Percentiles rank a stretch among this genome's conserved stretches.
These are phyloP conservation scores for Oscarella lobularis DNA, from an alignment of 37 sponge, comb jelly and placozoan genomes.

Conservation along the genomic window DNA sequence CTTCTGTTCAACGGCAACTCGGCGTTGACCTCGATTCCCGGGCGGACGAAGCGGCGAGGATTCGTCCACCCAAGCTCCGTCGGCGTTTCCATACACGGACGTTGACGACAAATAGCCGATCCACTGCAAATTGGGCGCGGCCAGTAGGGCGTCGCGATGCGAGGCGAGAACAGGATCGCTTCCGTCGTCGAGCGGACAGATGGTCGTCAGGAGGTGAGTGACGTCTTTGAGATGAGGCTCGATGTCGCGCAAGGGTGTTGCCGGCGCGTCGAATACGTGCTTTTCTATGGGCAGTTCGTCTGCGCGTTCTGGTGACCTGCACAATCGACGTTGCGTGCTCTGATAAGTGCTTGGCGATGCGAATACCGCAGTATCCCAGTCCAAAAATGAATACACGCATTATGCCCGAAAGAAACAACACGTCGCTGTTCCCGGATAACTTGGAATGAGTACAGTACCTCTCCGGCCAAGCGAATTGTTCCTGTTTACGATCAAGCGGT, in stretches of 20 bases:
- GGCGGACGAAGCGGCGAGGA: background rate
- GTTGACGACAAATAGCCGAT: background rate
- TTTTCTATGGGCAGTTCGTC: background rate
- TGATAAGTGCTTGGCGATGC: too few species aligned
- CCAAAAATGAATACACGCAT: too few species aligned
- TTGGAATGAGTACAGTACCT: too few species aligned
- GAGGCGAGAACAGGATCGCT: background rate
- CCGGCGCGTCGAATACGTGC: background rate
- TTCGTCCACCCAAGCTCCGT: background rate
- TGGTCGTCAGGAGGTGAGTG: background rate
- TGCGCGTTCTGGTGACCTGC: slow-evolving; percentile 23
- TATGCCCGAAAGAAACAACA: too few species aligned
- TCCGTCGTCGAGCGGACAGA: background rate
- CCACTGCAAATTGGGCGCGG: background rate
- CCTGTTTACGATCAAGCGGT: too few species aligned
- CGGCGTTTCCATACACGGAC: background rate
- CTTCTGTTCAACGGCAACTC: background rate
- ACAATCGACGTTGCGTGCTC: too few species aligned
- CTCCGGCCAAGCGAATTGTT: too few species aligned
- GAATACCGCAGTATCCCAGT: too few species aligned
- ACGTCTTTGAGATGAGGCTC: background rate
- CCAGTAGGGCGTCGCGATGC: background rate
- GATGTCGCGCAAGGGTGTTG: background rate
- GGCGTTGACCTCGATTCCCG: background rate
- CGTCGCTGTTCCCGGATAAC: too few species aligned